These are phyloP conservation scores for Heterotis niloticus DNA, from an alignment of 2,113 vertebrate genomes.

Conservation along the genomic window DNA sequence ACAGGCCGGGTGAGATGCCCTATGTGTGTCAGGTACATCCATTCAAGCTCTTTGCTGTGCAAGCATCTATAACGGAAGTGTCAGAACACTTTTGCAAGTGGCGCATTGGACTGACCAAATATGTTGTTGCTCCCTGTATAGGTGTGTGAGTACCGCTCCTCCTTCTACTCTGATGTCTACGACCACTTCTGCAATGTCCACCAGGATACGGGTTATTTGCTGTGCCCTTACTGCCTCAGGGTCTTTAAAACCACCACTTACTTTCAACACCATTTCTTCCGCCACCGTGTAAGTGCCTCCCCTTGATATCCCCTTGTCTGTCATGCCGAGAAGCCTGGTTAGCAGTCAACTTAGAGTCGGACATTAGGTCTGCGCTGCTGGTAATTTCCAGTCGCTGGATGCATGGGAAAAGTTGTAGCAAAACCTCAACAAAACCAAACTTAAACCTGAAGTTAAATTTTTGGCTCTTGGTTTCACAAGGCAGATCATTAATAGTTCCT, in stretches of 20 bases:
- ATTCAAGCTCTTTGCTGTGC: not conserved
- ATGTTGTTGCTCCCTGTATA: constrained; percentile 23
- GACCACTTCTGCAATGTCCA: constrained; percentile 79
- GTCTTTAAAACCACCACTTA: constrained; percentile 75
- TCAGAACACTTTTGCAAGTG: no score
- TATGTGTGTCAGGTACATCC: constrained; percentile 77
- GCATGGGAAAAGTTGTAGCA: not conserved
- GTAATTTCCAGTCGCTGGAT: not conserved
- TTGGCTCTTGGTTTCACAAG: no score
- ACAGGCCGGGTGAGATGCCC: constrained; percentile 90
- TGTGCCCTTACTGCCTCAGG: constrained; percentile 86
- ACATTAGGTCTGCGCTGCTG: not conserved
- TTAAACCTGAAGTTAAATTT: not conserved
- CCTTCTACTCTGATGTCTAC: constrained; percentile 79
- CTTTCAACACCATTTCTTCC: constrained; percentile 84
- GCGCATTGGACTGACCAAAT: not conserved
- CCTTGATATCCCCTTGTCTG: not conserved
- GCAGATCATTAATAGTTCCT: no score
- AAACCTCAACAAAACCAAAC: not conserved
- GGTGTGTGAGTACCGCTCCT: constrained; percentile 89
- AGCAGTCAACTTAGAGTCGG: not conserved
- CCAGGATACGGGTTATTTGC: constrained; percentile 71
- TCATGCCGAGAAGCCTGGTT: not conserved
- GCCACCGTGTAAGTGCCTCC: constrained; percentile 77
- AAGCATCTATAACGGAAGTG: constrained; percentile 23